Base-by-base conservation (phyloP, 1,140 invertebrate genomes). In the Chelonus insularis region DNA sequence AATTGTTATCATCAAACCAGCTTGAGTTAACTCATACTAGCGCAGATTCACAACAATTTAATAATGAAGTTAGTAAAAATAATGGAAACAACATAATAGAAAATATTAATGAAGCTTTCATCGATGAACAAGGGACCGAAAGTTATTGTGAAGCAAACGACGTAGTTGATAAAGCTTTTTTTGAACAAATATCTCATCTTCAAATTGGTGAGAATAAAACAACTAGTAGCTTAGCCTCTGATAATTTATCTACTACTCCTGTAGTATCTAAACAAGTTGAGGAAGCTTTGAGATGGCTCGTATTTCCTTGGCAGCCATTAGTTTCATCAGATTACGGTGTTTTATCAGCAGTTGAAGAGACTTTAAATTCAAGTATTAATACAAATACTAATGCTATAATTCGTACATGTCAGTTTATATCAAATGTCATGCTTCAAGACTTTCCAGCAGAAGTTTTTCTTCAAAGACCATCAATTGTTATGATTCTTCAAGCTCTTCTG, bases 401-500 rank as follows among this genome's bases (percentile, higher is more conserved):
- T 66, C 82, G 74, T 70, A 84, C 68, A 1, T 87, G 85, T 72
- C 82, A 87, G 56, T 89, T 89, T 69, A 86, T 89, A 57, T 76
- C 75, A 25, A 84, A 88, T 75, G 85, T 89, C 8, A 84, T 89
- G 69, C 71, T 89, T 32, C 81, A 85, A 69, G 88, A 89, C 72
- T 89, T 89, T 77, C 86, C 87, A 41, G 82, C 86, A 12, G 87
- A 89, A 77, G 84, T 89, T 67, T 89, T 89, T 75, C 77, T 89
- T 20, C 88, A 89, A 65, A 82, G 86, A 66, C 86, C 87, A 18
- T 67, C 77, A 43, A 87, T 88, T 60, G 66, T 88, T 1, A 29
- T 25, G 6, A 69, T 78, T 52, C 59, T 80, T 18, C 68, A 78
- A 29, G 36, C 16, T 14, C 55, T 78, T 25, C 57, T 80, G 5